These are phyloP conservation scores for Gorsachius goisagi DNA, from an alignment of 2,113 vertebrate species.

Conservation along the genomic window DNA sequence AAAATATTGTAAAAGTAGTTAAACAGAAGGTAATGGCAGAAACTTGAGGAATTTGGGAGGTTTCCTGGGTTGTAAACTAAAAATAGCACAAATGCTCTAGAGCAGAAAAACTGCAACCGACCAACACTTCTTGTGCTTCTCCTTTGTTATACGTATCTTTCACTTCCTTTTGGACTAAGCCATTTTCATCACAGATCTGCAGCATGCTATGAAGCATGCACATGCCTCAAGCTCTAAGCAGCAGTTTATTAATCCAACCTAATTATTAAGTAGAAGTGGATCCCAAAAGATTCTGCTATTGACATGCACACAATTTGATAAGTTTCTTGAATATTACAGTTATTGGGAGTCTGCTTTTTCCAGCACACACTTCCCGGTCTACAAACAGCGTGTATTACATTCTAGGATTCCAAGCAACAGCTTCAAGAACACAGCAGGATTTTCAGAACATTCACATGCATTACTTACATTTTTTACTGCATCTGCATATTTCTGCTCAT, in stretches of 20 bases:
- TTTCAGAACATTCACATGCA: neutral
- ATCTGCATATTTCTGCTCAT: constrained; percentile 97
- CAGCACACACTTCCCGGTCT: neutral
- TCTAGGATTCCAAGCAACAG: neutral
- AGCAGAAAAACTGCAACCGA: neutral
- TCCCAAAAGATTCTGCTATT: neutral
- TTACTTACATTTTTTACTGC: constrained; percentile 95
- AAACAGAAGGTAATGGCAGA: neutral
- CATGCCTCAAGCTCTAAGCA: neutral
- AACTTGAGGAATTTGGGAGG: neutral
- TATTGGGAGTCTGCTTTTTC: neutral
- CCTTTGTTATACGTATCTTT: neutral
- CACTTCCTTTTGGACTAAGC: neutral
- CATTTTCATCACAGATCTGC: neutral
- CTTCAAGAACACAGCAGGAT: neutral
- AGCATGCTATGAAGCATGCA: neutral
- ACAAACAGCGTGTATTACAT: neutral
- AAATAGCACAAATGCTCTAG: neutral
- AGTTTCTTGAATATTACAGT: neutral
- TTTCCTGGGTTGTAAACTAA: neutral
- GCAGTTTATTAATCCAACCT: neutral
- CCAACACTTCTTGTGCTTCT: neutral
- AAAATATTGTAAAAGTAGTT: neutral
- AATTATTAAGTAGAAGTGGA: neutral
- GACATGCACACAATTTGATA: neutral